Percentiles rank a stretch among this genome's conserved stretches.
These are phyloP conservation scores for Macaria notata DNA, from an alignment of 2,888 invertebrate genomes.

Conservation along the genomic window DNA sequence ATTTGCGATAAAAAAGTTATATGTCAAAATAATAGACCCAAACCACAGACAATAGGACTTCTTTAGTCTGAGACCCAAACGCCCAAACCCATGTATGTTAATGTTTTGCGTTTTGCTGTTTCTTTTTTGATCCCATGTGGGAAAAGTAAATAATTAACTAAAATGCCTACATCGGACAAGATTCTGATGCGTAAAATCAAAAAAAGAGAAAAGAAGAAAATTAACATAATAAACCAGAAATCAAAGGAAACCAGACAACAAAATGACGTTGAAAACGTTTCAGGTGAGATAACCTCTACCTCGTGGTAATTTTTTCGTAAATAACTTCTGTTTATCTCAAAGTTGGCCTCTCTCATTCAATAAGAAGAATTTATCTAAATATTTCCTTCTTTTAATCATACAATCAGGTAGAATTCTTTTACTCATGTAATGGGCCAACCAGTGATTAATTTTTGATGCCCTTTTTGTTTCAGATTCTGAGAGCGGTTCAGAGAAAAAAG, in stretches of 20 bases:
- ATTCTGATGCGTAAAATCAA: constrained; percentile 89
- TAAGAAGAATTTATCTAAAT: too few species aligned
- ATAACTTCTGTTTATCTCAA: neutral
- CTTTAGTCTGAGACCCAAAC: too few species aligned
- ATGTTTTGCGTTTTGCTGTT: too few species aligned
- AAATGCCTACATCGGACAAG: constrained; percentile 86
- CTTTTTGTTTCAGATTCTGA: constrained; percentile 10
- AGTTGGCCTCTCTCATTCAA: too few species aligned
- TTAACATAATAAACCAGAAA: constrained; percentile 79
- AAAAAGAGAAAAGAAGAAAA: constrained; percentile 88
- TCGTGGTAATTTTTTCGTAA: neutral
- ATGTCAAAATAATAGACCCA: too few species aligned
- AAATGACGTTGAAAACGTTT: constrained; percentile 35
- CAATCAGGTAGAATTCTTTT: too few species aligned
- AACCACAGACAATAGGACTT: too few species aligned
- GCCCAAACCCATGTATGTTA: too few species aligned
- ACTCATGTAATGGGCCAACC: too few species aligned
- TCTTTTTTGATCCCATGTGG: constrained; percentile 18
- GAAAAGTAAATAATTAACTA: constrained; percentile 15
- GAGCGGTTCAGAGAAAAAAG: constrained; percentile 27
- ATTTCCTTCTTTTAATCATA: too few species aligned
- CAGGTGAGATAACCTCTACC: constrained; percentile 55
- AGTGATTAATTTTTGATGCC: too few species aligned
- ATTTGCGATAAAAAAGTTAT: too few species aligned
- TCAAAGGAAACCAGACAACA: constrained; percentile 58